Conservation (phyloP, 2,888 invertebrate species). For the Drosophila picticornis region DNA sequence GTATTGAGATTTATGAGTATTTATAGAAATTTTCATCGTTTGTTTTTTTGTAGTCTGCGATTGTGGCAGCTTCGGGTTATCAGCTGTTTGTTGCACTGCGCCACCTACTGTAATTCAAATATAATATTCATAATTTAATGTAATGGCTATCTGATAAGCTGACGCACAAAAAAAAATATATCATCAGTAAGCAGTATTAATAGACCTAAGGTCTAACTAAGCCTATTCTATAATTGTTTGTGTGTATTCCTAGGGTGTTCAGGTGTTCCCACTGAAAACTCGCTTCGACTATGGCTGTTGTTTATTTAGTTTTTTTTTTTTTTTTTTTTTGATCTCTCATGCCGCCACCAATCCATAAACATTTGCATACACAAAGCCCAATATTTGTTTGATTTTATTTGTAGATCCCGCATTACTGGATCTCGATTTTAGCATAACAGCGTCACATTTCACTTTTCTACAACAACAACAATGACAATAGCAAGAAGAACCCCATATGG, state of each 20-base stretch:
- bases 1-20: conserved; percentile 38
- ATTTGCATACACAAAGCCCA: conserved; percentile 68
- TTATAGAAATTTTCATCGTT: conserved; percentile 41
- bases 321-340: conserved; percentile 9
- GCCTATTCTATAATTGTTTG: conserved; percentile 1
- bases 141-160: conserved; percentile 64
- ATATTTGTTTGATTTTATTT: conserved; percentile 48
- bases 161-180: conserved; percentile 45
- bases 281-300: background rate
- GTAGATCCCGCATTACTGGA: conserved; percentile 29
- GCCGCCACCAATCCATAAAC: conserved; percentile 54
- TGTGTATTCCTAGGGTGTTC: conserved; percentile 22
- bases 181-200: conserved; percentile 56
- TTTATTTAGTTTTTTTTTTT: conserved; percentile 7
- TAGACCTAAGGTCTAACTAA: conserved; percentile 18
- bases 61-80: conserved; percentile 66
- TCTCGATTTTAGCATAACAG: conserved; percentile 63
- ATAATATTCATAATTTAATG: conserved; percentile 43
- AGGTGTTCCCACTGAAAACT: conserved; percentile 23
- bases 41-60: conserved; percentile 30
- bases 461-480: conserved; percentile 20
- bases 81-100: conserved; percentile 36
- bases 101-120: conserved; percentile 42
- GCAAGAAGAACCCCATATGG: conserved; percentile 13
- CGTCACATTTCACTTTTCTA: conserved; percentile 76